phyloP scores from a whole-genome alignment of 1,140 invertebrate genomes.

The Drosophila neocordata region DNA sequence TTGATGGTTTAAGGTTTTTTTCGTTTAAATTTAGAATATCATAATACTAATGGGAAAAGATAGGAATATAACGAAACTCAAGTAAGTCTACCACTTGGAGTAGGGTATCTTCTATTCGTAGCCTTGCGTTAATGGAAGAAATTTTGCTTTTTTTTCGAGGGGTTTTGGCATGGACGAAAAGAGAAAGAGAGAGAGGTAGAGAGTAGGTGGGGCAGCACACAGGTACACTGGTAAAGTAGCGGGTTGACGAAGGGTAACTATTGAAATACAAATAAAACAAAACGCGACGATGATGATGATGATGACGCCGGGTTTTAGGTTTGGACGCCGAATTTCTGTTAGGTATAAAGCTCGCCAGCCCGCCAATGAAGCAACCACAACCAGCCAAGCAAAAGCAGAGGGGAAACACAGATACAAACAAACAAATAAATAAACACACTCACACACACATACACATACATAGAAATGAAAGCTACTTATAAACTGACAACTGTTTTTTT shows the following conservation, averaged over 20 bases:
- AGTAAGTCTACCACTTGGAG: too few relatives aligned
- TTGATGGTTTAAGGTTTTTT: too few relatives aligned
- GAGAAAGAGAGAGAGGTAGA: too few relatives aligned
- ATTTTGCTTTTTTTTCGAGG: too few relatives aligned
- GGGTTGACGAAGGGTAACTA: neutral
- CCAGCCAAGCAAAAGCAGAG: slow-evolving; percentile 1
- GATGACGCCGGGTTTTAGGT: slow-evolving; percentile 39
- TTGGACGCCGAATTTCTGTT: slow-evolving; percentile 35
- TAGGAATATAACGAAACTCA: too few relatives aligned
- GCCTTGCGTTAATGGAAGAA: too few relatives aligned
- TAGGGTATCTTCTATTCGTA: too few relatives aligned
- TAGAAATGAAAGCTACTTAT: slow-evolving; percentile 62
- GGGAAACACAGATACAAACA: slow-evolving; percentile 29
- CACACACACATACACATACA: neutral
- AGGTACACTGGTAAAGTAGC: neutral
- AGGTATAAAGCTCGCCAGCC: slow-evolving; percentile 59
- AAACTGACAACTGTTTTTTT: slow-evolving; percentile 62
- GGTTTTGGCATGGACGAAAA: too few relatives aligned
- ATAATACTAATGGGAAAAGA: too few relatives aligned
- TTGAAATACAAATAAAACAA: slow-evolving; percentile 21
- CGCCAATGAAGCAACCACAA: slow-evolving; percentile 2
- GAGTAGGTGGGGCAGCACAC: neutral
- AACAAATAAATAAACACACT: slow-evolving; percentile 29
- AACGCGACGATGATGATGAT: slow-evolving; percentile 16
- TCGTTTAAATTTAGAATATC: too few relatives aligned